Base-by-base conservation (phyloP, 2,113 vertebrate species). In the Procavia capensis region DNA sequence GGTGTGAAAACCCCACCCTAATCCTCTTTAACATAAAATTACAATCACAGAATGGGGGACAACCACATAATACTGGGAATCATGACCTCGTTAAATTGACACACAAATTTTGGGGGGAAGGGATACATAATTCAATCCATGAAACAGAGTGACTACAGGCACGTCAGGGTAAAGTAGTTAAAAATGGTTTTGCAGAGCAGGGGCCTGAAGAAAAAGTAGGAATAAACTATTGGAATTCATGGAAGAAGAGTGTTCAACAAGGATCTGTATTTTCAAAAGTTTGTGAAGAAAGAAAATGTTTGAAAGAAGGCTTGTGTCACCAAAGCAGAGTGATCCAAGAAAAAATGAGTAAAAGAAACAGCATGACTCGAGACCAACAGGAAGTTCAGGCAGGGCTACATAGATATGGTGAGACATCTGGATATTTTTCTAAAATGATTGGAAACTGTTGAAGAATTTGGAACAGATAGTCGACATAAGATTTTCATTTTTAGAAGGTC, bases 281-380 rank as follows among this genome's bases (percentile, higher is more conserved):
- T 89, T 45, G 80, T 85, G 27, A 94, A 27, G 24, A 31, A 79
- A 94, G 24, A 85, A 89, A 75, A 81, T 59, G 34, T 13, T 68
- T 57, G n/a, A 45, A 39, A 72, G 29, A 74, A 45, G 20, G 0
- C 29, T 22, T 75, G 16, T 92, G 74, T 89, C 27, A 74, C 47
- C 27, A 41, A 29, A 66, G 16, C 34, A 66, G 34, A 79, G 47
- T 79, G 25, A 84, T 39, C 6, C 8, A 54, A 34, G 50, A n/a
- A 14, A n/a, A 82, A 87, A 61, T 76, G 59, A 43, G 11, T 8
- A 20, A 85, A 92, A 85, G 24, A 14, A 70, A 27, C 20, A 88
- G 29, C 4, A 9, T 64, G 9, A 75, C 80, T 11, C 9, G 88
- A 31, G 50, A 83, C 43, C 20, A 36, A 8, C 4, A 39, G 10